Conservation (phyloP, 2,888 invertebrate species). For the Torymus texanus region DNA sequence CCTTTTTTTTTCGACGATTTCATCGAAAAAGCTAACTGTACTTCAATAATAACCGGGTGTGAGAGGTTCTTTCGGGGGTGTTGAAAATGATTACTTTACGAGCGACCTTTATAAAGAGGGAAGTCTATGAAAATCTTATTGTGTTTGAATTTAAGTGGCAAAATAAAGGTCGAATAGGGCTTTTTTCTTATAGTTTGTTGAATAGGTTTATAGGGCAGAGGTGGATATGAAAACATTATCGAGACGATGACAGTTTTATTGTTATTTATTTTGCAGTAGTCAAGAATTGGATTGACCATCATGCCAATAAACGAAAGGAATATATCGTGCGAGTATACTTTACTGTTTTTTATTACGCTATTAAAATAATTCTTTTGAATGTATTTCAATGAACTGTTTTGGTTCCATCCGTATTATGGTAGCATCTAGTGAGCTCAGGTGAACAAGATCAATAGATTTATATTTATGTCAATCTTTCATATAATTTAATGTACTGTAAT, state of each 20-base stretch:
- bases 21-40: constrained; percentile 60
- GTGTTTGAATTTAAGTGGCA: not conserved
- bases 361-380: constrained; percentile 23
- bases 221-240: not conserved
- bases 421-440: no score
- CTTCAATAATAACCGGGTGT: constrained; percentile 30
- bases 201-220: not conserved
- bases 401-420: not conserved
- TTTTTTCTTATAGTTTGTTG: constrained; percentile 13
- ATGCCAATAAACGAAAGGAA: constrained; percentile 29
- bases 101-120: constrained; percentile 11
- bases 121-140: constrained; percentile 45
- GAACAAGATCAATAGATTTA: not conserved
- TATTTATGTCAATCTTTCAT: not conserved
- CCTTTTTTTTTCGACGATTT: constrained; percentile 60
- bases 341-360: constrained; percentile 16
- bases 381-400: not conserved
- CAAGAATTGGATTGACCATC: not conserved
- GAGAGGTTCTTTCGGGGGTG: constrained; percentile 39
- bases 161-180: not conserved
- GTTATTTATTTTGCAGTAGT: constrained; percentile 43
- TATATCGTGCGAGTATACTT: constrained; percentile 8
- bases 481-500: constrained; percentile 24
- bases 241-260: constrained; percentile 34
- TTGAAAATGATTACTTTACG: constrained; percentile 31